These are phyloP conservation scores for Sebastes dallii DNA, from an alignment of 2,797 vertebrate species.

Conservation along the genomic window DNA sequence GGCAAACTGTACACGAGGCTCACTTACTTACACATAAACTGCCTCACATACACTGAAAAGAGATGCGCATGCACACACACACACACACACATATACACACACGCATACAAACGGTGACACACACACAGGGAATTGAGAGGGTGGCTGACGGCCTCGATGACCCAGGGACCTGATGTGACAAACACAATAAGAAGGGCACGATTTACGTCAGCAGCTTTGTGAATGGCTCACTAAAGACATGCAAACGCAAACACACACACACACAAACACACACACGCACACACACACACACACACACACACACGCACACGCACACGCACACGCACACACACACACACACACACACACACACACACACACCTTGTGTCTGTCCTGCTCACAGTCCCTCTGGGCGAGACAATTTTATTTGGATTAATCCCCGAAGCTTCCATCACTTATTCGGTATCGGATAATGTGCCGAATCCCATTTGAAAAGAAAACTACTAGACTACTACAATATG, in stretches of 20 bases:
- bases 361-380: neutral
- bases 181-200: constrained; percentile 53
- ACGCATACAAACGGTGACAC: neutral
- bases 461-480: neutral
- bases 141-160: constrained; percentile 19
- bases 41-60: neutral
- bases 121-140: constrained; percentile 1
- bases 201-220: constrained; percentile 47
- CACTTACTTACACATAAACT: constrained; percentile 21
- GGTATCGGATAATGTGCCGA: neutral
- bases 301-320: neutral
- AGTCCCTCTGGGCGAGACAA: neutral
- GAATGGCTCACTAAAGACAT: constrained; percentile 36
- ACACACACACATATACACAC: neutral
- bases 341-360: neutral
- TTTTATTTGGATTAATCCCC: neutral
- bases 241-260: neutral
- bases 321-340: constrained; percentile 5
- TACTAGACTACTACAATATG: neutral
- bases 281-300: neutral
- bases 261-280: constrained; percentile 9
- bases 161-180: constrained; percentile 35
- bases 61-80: neutral
- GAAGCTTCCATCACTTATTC: neutral
- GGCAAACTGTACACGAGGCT: neutral